A percentile compares a stretch with the other conserved stretches of the same genome.
These are phyloP conservation scores for Musca vetustissima DNA, from an alignment of 1,140 invertebrate species.

Conservation along the genomic window DNA sequence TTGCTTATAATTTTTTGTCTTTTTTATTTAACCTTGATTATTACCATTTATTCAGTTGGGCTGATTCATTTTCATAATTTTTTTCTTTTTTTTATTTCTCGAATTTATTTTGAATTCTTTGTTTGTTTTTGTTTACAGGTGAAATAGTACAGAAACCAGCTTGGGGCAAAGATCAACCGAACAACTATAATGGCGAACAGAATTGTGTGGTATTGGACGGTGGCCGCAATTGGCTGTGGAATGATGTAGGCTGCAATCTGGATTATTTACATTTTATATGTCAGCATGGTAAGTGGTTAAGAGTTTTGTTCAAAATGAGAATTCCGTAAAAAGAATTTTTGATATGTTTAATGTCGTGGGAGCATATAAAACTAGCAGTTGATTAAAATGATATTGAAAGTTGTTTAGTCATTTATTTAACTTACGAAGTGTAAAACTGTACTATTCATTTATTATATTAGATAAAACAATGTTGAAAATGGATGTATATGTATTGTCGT, in stretches of 20 bases:
- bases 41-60: not conserved
- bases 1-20: not conserved
- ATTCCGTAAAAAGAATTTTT: too few relatives aligned
- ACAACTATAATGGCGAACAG: slow-evolving; percentile 94
- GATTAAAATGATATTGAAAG: too few relatives aligned
- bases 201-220: slow-evolving; percentile 91
- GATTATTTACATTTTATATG: slow-evolving; percentile 93
- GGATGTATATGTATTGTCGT: too few relatives aligned
- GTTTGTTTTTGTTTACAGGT: slow-evolving; percentile 57
- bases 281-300: slow-evolving; percentile 76
- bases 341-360: too few relatives aligned
- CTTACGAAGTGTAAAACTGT: too few relatives aligned
- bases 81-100: not conserved
- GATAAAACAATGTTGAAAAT: too few relatives aligned
- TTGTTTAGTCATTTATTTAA: too few relatives aligned
- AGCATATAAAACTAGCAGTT: too few relatives aligned
- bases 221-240: slow-evolving; percentile 87
- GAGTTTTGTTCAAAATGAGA: too few relatives aligned
- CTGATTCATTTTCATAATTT: not conserved
- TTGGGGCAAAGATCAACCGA: slow-evolving; percentile 92
- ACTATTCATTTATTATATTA: too few relatives aligned
- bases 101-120: not conserved
- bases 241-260: slow-evolving; percentile 91
- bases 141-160: slow-evolving; percentile 75
- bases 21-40: not conserved